phyloP scores from a whole-genome alignment of 2,113 vertebrate species.

The Rhinogobius similis region DNA sequence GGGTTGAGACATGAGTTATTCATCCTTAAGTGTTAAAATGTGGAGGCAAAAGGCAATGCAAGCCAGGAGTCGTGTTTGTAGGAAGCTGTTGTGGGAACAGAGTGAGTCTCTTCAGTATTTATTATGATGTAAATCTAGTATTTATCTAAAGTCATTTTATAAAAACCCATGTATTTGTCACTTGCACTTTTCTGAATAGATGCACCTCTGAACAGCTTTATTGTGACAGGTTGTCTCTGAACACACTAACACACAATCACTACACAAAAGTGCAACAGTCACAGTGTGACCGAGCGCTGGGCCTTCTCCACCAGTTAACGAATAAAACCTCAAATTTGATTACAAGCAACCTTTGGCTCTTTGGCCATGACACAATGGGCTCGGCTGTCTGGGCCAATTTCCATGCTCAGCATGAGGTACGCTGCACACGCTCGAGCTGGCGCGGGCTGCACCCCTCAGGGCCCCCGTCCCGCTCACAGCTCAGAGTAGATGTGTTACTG shows the following conservation, averaged over 20 bases:
- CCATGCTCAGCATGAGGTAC: slow-evolving; percentile 99
- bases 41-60: slow-evolving; percentile 5
- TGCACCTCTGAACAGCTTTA: not conserved
- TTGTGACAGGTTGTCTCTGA: slow-evolving; percentile 28
- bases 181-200: not conserved
- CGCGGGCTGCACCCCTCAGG: slow-evolving; percentile 74
- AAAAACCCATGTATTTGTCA: not conserved
- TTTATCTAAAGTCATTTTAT: not conserved
- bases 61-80: not conserved
- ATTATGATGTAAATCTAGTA: not conserved
- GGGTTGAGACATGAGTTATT: slow-evolving; percentile 32
- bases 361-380: slow-evolving; percentile 91
- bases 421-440: slow-evolving; percentile 84
- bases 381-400: slow-evolving; percentile 98
- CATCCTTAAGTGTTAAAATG: slow-evolving; percentile 12
- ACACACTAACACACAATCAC: slow-evolving; percentile 54
- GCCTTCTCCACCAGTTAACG: slow-evolving; percentile 82
- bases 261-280: slow-evolving; percentile 68
- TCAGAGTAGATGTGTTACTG: slow-evolving; percentile 87
- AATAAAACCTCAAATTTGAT: slow-evolving; percentile 96
- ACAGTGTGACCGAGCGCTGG: slow-evolving; percentile 75
- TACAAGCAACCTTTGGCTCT: slow-evolving; percentile 99
- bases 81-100: not conserved
- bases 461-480: slow-evolving; percentile 64
- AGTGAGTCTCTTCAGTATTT: not conserved